A percentile compares a stretch with the other conserved stretches of the same genome.
These are phyloP conservation scores for Bombus picipes DNA, from an alignment of 1,140 invertebrate genomes.

Conservation along the genomic window DNA sequence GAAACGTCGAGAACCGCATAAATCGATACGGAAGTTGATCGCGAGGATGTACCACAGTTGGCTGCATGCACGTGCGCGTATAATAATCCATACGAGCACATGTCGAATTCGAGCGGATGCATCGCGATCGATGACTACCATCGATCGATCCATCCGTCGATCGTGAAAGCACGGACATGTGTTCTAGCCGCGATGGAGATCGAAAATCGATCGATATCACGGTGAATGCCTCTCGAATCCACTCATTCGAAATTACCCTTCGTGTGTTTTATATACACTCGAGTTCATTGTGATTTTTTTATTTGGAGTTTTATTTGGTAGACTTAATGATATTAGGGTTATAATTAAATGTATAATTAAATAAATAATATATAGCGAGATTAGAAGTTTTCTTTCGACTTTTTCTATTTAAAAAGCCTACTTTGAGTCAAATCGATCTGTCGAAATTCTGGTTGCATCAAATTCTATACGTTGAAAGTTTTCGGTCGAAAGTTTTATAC, in stretches of 20 bases:
- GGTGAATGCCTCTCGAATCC: background rate
- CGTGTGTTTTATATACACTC: background rate
- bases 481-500: too few species aligned
- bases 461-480: too few species aligned
- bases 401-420: too few species aligned
- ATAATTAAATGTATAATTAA: too few species aligned
- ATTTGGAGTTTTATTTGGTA: too few species aligned
- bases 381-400: too few species aligned
- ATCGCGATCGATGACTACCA: constrained; percentile 20
- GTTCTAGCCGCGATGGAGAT: background rate
- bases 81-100: constrained; percentile 51
- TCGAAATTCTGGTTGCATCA: too few species aligned
- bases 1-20: constrained; percentile 7
- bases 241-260: background rate
- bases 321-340: too few species aligned
- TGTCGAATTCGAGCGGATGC: constrained; percentile 9
- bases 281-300: background rate
- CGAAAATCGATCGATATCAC: background rate
- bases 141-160: constrained; percentile 49
- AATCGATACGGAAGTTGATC: constrained; percentile 35
- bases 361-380: too few species aligned
- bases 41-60: background rate
- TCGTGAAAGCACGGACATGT: background rate
- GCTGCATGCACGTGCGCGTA: constrained; percentile 11
- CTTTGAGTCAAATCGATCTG: too few species aligned